These are phyloP conservation scores for Otis tarda DNA, from an alignment of 2,113 vertebrate species.

Conservation along the genomic window DNA sequence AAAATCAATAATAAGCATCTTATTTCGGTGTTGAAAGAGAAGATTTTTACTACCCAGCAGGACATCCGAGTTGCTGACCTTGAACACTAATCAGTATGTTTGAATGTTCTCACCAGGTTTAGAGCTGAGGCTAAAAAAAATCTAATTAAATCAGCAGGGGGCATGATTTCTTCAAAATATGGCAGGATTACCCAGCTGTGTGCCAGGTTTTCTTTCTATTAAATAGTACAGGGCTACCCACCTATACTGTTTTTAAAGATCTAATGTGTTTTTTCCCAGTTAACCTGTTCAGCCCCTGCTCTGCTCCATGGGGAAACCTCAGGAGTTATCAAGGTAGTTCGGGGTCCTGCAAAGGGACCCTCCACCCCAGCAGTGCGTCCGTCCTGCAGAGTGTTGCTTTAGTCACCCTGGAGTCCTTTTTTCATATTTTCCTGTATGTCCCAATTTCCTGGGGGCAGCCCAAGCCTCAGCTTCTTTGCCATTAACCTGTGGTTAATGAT, in stretches of 20 bases:
- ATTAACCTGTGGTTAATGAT: neutral
- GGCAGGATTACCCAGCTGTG: neutral
- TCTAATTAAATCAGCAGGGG: conserved; percentile 72
- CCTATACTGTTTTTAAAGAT: neutral
- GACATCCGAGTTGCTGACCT: conserved; percentile 50
- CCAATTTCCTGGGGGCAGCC: neutral
- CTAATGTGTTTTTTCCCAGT: neutral
- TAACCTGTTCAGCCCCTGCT: neutral
- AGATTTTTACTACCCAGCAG: conserved; percentile 16
- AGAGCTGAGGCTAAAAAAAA: neutral
- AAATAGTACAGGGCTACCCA: neutral
- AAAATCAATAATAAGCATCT: conserved; percentile 46
- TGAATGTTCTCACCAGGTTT: neutral
- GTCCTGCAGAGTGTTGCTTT: neutral
- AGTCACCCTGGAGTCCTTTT: neutral
- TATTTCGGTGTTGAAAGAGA: conserved; percentile 34
- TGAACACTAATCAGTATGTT: neutral
- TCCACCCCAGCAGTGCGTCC: neutral
- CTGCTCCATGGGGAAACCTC: neutral
- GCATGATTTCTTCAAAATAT: conserved; percentile 70
- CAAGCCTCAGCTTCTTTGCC: neutral
- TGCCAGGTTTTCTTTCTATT: neutral
- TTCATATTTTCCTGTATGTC: neutral
- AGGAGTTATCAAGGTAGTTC: rapidly evolving
- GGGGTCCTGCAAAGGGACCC: neutral